phyloP scores from a whole-genome alignment of 1,140 invertebrate genomes.

The Zaprionus ornatus region DNA sequence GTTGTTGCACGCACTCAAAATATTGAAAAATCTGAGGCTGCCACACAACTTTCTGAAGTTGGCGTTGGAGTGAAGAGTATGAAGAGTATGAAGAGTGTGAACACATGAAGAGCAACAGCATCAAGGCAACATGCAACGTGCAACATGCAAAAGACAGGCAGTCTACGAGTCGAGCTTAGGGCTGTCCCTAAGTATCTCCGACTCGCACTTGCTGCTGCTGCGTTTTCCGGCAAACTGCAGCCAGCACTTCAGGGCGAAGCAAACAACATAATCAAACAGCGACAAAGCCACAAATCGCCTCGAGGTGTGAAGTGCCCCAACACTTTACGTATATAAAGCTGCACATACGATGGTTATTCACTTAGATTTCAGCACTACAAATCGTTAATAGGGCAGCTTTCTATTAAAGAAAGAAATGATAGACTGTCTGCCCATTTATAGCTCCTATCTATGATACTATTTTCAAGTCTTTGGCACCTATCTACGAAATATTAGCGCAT shows the following conservation, averaged over 20 bases:
- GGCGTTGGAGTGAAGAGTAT: constrained; percentile 51
- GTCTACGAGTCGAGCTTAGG: constrained; percentile 63
- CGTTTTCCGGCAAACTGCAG: constrained; percentile 11
- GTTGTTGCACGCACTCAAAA: constrained; percentile 70
- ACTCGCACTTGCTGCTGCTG: constrained; percentile 1
- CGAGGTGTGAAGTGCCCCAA: constrained; percentile 64
- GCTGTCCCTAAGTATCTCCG: constrained; percentile 58
- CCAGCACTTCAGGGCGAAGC: constrained; percentile 62
- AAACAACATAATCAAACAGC: constrained; percentile 77
- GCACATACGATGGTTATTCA: too few relatives aligned
- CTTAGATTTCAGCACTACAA: too few relatives aligned
- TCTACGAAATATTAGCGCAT: background rate
- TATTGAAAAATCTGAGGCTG: constrained; percentile 57
- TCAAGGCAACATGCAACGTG: too few relatives aligned
- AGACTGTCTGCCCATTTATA: background rate
- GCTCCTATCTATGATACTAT: background rate
- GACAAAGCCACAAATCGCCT: constrained; percentile 40
- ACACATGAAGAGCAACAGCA: constrained; percentile 6
- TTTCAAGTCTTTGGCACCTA: background rate
- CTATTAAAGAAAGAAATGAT: too few relatives aligned
- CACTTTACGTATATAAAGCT: constrained; percentile 25
- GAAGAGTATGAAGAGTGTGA: constrained; percentile 13
- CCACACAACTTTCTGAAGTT: constrained; percentile 63
- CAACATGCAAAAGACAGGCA: constrained; percentile 70
- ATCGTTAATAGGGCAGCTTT: too few relatives aligned